Base-by-base conservation (phyloP, 2,888 invertebrate genomes). In the Hypena proboscidalis region DNA sequence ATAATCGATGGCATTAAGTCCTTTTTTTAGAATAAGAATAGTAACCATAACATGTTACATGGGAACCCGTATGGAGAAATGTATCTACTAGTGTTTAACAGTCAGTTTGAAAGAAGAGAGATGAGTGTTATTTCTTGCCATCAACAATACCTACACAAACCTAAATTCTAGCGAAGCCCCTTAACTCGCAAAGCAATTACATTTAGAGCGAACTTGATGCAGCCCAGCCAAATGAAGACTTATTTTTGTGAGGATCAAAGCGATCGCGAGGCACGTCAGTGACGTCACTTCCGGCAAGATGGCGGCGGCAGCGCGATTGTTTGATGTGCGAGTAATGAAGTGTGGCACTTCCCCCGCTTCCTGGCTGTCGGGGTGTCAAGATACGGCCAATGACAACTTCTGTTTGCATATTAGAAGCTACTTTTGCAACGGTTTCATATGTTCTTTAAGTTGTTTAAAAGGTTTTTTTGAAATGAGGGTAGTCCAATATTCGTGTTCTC, bases 291-390 rank as follows among this genome's bases (percentile, higher is more conserved):
- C 90, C 90, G 86, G 74, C 81, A 86, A 89, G 89, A 89, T 89
- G 90, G 88, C 87, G 88, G 77, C 81, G 75, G 68, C 72, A 71
- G 74, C 70, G 68, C 80, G 85, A 89, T 91, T 91, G 91, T 91
- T 90, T 90, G 90, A 90, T 87, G 86, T 84, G 80, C 83, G 84
- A 85, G 90, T 91, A 91, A 91, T 91, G 91, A 91, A 91, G 90
- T 90, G 83, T 87, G 84, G 82, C 85, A 83, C 77, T 82, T 81
- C 86, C 84, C 75, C 77, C 77, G 79, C 75, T 83, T 85, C 85
- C 86, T 83, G 82, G 64, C 80, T 80, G 83, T 76, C 83, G 80
- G 80, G 80, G 83, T 83, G 88, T 85, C 88, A 81, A 87, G 87
- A 89, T 87, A 87, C 73, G 73, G 75, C 69, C 78, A 75, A 79